Percentiles rank a stretch among this genome's conserved stretches.
These are phyloP conservation scores for Myoxocephalus aenaeus DNA, from an alignment of 2,797 vertebrate genomes.

Conservation along the genomic window DNA sequence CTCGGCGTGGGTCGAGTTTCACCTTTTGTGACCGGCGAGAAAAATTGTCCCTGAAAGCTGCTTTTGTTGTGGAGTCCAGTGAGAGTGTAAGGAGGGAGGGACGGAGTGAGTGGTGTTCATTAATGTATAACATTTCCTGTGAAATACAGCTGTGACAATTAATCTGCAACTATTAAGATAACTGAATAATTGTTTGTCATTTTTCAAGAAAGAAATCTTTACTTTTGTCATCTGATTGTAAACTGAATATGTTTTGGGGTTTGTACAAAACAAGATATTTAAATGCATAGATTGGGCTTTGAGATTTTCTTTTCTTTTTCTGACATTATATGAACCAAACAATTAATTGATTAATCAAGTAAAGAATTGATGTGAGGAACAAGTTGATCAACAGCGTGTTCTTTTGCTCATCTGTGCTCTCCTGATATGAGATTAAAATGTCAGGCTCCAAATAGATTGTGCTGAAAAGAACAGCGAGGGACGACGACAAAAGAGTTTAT, in stretches of 20 bases:
- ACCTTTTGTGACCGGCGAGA: slow-evolving; percentile 72
- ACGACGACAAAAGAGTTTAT: slow-evolving; percentile 30
- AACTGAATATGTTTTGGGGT: neutral
- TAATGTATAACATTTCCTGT: neutral
- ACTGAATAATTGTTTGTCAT: too few species aligned
- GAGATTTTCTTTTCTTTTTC: neutral
- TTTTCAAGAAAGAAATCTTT: neutral
- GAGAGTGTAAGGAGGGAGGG: neutral
- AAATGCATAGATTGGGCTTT: neutral
- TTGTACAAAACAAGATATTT: neutral
- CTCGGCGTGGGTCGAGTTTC: slow-evolving; percentile 66
- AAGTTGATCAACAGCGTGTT: too few species aligned
- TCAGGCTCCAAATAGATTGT: slow-evolving; percentile 27
- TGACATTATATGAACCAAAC: neutral
- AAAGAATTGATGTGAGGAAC: neutral
- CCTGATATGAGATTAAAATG: slow-evolving; percentile 35
- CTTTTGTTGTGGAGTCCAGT: slow-evolving; percentile 60
- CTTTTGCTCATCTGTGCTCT: slow-evolving; percentile 18
- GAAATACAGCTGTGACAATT: neutral
- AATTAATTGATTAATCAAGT: neutral
- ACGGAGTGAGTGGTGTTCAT: neutral
- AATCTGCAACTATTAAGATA: too few species aligned
- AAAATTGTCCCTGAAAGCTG: slow-evolving; percentile 71
- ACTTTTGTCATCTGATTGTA: neutral
- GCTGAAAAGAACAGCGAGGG: slow-evolving; percentile 23